Evolutionary conservation across 2,113 vertebrate genomes (phyloP).

Genomic region (Macrotus californicus): DNA sequence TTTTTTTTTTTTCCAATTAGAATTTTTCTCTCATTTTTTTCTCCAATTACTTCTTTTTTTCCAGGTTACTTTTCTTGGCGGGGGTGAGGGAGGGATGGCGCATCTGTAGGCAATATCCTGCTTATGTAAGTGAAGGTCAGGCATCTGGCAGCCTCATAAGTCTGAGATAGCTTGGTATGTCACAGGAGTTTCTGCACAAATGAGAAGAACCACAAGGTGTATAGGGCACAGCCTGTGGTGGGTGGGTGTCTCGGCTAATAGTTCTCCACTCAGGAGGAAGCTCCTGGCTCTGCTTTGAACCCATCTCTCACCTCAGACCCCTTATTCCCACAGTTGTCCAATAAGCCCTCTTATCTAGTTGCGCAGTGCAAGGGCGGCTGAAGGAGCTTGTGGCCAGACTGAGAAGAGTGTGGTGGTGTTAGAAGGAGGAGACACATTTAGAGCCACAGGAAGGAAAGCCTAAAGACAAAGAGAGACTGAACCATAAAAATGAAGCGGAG

Average conservation of each 20-base stretch:
- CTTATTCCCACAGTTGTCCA: neutral
- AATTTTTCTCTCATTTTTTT: neutral
- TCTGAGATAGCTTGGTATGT: neutral
- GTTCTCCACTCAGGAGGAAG: neutral
- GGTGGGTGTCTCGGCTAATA: neutral
- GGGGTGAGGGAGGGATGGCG: fast-evolving
- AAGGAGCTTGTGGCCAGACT: neutral
- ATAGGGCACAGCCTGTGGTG: neutral
- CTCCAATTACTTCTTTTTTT: neutral
- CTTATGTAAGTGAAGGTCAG: neutral
- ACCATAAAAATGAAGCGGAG: neutral
- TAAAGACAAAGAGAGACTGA: neutral
- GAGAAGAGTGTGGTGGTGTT: neutral
- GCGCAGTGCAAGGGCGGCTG: neutral
- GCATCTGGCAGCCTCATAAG: neutral
- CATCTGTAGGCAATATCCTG: neutral
- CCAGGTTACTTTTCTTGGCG: neutral
- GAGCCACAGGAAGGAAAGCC: neutral
- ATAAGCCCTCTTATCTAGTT: neutral
- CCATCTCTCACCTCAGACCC: neutral
- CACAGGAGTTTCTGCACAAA: neutral
- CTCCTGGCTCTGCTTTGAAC: neutral
- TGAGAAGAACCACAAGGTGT: neutral
- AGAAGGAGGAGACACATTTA: neutral
- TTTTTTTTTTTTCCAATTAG: neutral